Evolutionary conservation across 2,797 vertebrate species (phyloP).

Genomic region (Acanthurus leucopareius): DNA sequence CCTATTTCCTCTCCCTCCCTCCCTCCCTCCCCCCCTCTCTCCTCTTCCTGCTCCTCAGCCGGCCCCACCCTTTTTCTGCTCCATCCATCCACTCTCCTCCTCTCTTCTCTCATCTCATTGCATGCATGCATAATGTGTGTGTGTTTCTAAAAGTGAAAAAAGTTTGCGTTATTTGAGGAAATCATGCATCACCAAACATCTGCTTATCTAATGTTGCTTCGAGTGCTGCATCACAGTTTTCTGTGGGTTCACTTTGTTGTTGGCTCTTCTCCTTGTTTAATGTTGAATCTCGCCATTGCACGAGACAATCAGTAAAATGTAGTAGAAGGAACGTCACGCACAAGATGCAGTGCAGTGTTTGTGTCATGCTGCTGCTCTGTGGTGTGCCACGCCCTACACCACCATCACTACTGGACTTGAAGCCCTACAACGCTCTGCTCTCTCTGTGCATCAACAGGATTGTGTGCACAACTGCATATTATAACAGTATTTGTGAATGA

Average conservation of each 20-base stretch:
- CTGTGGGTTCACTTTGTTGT: neutral
- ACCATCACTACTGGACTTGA: conserved; percentile 20
- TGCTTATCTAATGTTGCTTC: neutral
- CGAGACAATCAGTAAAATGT: neutral
- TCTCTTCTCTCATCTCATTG: conserved; percentile 10
- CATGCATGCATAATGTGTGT: conserved; percentile 7
- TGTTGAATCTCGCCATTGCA: neutral
- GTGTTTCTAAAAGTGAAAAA: neutral
- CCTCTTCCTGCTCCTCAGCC: conserved; percentile 22
- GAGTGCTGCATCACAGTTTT: neutral
- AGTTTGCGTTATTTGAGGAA: conserved; percentile 7
- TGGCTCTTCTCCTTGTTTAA: neutral
- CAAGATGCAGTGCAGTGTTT: conserved; percentile 32
- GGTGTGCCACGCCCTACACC: conserved; percentile 78
- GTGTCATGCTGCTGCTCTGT: conserved; percentile 27
- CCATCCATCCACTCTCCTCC: conserved; percentile 59
- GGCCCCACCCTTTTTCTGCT: conserved; percentile 67
- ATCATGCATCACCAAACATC: neutral
- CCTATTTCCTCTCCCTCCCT: conserved; percentile 27
- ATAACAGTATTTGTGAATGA: neutral
- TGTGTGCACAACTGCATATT: neutral
- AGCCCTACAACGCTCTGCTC: conserved; percentile 1
- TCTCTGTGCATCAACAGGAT: conserved; percentile 27
- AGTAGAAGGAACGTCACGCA: conserved; percentile 12
- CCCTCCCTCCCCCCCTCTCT: neutral